phyloP scores from a whole-genome alignment of 2,888 invertebrate genomes.

The Cryptophagus acutangulus region DNA sequence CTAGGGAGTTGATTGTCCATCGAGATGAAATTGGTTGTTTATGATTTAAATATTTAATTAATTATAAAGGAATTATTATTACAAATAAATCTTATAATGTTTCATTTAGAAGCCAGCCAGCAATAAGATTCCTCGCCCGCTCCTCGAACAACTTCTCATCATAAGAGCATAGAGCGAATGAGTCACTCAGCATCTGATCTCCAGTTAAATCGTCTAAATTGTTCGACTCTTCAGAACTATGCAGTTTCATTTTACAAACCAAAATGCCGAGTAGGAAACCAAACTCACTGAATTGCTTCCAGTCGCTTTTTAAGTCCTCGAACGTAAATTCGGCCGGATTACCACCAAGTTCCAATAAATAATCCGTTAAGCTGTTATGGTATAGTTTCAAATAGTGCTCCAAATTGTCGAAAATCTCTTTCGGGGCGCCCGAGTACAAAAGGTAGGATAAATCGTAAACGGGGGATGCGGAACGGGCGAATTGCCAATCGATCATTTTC shows the following conservation, averaged over 20 bases:
- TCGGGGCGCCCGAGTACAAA: constrained; percentile 27
- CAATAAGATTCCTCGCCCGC: no score
- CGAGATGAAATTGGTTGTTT: no score
- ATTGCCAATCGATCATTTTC: constrained; percentile 18
- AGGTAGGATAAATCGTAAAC: constrained; percentile 31
- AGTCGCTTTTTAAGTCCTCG: constrained; percentile 5
- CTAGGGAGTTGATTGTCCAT: not conserved
- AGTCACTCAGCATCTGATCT: no score
- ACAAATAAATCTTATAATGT: no score
- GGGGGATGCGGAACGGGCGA: constrained; percentile 11
- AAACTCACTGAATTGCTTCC: constrained; percentile 18
- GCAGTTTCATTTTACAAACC: constrained; percentile 23
- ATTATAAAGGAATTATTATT: no score
- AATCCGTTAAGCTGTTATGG: constrained; percentile 26
- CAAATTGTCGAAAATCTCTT: constrained; percentile 24
- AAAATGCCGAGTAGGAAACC: constrained; percentile 23
- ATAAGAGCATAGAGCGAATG: no score
- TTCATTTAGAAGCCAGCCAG: no score
- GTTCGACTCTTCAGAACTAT: no score
- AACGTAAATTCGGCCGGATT: constrained; percentile 28
- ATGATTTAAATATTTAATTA: no score
- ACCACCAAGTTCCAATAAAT: constrained; percentile 21
- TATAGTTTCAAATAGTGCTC: constrained; percentile 28
- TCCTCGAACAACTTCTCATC: no score
- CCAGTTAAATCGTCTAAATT: no score